Conservation (phyloP, 2,113 vertebrate species). For the Himantopus leucocephalus region DNA sequence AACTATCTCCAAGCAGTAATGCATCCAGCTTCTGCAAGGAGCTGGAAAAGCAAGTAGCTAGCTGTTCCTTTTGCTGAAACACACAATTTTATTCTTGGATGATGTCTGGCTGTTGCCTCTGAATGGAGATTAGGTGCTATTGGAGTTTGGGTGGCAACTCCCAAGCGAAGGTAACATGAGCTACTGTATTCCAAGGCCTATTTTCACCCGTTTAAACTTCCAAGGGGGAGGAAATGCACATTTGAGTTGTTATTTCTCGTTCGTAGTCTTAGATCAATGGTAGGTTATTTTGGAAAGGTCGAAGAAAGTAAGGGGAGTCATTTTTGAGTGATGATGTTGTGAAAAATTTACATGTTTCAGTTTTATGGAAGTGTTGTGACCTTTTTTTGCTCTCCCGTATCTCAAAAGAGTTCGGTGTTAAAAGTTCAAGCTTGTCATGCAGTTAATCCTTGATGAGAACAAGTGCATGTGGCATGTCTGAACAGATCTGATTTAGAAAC, state of each 20-base stretch:
- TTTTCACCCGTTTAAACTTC: background rate
- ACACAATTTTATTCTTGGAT: background rate
- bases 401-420: constrained; percentile 29
- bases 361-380: background rate
- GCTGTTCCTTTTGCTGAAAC: background rate
- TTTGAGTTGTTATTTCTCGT: background rate
- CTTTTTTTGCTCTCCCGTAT: background rate
- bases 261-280: background rate
- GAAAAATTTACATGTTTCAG: constrained; percentile 47
- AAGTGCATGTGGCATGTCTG: constrained; percentile 34
- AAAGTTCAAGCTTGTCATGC: constrained; percentile 57
- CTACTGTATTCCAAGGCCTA: background rate
- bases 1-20: background rate
- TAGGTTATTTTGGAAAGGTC: background rate
- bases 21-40: background rate
- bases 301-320: background rate
- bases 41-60: background rate
- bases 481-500: constrained; percentile 67
- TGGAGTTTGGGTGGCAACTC: background rate
- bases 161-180: background rate
- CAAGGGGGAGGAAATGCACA: background rate
- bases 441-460: constrained; percentile 68
- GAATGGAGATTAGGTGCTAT: background rate
- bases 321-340: constrained; percentile 5
- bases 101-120: background rate